A percentile compares a stretch with the other conserved stretches of the same genome.
These are phyloP conservation scores for Hedya salicella DNA, from an alignment of 2,888 invertebrate genomes.

Conservation along the genomic window DNA sequence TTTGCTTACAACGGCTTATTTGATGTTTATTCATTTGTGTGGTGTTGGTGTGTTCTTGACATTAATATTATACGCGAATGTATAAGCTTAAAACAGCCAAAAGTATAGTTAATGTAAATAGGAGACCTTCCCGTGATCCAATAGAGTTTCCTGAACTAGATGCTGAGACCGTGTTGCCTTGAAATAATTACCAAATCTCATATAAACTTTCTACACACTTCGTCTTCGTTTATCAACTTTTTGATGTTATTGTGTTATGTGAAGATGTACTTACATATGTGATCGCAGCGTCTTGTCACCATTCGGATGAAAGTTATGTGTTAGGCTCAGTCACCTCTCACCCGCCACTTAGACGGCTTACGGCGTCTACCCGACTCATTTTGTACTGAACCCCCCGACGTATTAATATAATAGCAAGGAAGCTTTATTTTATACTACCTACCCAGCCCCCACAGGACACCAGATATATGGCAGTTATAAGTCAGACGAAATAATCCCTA, in stretches of 20 bases:
- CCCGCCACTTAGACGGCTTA: conserved; percentile 74
- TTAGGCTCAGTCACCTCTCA: conserved; percentile 49
- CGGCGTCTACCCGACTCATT: conserved; percentile 72
- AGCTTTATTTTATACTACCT: conserved; percentile 81
- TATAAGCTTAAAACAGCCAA: too few relatives aligned
- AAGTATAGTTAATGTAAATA: too few relatives aligned
- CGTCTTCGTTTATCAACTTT: too few relatives aligned
- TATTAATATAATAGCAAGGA: conserved; percentile 82
- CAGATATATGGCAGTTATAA: conserved; percentile 84
- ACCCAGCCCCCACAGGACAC: conserved; percentile 66
- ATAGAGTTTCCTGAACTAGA: too few relatives aligned
- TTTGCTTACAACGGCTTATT: too few relatives aligned
- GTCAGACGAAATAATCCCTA: conserved; percentile 84
- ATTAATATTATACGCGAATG: too few relatives aligned
- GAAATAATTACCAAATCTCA: too few relatives aligned
- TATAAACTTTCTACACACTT: too few relatives aligned
- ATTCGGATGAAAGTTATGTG: conserved; percentile 24
- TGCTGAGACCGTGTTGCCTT: too few relatives aligned
- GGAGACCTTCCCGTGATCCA: too few relatives aligned
- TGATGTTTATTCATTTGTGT: too few relatives aligned
- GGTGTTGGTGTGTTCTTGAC: too few relatives aligned
- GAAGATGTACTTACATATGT: neutral
- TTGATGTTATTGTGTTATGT: neutral
- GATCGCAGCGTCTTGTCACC: conserved; percentile 1
- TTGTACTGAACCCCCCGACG: conserved; percentile 65